These are phyloP conservation scores for Nothoprocta pentlandii DNA, from an alignment of 2,113 vertebrate genomes.

Conservation along the genomic window DNA sequence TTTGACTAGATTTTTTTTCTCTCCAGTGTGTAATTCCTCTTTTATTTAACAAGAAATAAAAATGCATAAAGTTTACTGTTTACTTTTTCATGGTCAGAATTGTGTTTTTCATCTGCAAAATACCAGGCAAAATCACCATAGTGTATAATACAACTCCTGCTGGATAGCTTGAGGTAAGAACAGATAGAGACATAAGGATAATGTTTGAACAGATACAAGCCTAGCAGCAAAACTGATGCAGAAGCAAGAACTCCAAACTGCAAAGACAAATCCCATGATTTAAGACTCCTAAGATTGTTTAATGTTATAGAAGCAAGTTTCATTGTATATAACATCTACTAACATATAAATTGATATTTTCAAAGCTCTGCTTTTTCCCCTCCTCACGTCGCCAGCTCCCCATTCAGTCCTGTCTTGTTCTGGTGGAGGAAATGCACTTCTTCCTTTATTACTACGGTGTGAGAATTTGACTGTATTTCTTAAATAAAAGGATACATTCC, in stretches of 20 bases:
- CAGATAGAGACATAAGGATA: background rate
- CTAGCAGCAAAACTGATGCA: background rate
- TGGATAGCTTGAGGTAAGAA: background rate
- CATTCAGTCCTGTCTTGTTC: background rate
- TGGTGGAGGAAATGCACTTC: constrained; percentile 48
- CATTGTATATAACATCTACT: background rate
- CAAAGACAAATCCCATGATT: background rate
- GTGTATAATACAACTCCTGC: background rate
- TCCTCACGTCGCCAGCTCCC: background rate
- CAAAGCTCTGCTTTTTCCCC: background rate
- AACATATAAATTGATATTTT: background rate
- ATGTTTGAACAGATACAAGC: background rate
- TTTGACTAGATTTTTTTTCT: background rate
- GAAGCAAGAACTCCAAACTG: background rate
- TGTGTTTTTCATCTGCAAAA: background rate
- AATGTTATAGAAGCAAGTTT: background rate
- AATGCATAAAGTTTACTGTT: background rate
- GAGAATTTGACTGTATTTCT: constrained; percentile 46
- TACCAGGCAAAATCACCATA: background rate
- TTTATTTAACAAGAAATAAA: background rate
- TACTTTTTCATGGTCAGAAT: background rate
- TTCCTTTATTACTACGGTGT: constrained; percentile 46
- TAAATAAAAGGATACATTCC: constrained; percentile 95
- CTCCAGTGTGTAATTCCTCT: background rate
- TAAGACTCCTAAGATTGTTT: background rate